Evolutionary conservation across 2,888 invertebrate genomes (phyloP).

Genomic region (Lysandra bellargus): DNA sequence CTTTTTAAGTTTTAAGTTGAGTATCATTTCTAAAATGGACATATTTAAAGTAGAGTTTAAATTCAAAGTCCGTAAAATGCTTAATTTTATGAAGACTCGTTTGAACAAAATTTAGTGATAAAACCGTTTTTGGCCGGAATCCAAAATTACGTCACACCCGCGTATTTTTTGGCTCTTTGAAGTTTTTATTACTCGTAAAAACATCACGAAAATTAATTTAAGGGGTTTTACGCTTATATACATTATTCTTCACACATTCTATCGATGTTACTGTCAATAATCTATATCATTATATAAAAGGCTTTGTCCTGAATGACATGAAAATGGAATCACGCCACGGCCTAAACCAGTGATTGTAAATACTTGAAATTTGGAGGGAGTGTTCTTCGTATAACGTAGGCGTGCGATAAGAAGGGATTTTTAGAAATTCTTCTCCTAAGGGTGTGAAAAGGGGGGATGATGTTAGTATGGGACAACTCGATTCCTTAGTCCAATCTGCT

Average conservation of each 20-base stretch:
- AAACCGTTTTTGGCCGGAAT: background rate
- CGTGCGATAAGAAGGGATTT: no score
- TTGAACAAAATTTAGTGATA: background rate
- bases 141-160: background rate
- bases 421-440: no score
- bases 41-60: background rate
- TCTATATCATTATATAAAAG: no score
- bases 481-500: no score
- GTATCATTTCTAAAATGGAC: background rate
- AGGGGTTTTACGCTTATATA: background rate
- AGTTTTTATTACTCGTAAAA: constrained; percentile 11
- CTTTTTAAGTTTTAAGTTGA: no score
- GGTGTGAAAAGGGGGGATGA: no score
- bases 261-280: background rate
- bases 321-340: no score
- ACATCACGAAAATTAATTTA: constrained; percentile 1
- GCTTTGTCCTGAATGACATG: no score
- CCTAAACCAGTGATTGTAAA: no score
- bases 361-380: no score
- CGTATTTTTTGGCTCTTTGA: background rate
- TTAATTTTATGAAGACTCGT: background rate
- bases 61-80: background rate
- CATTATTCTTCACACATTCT: background rate
- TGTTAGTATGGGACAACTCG: no score
- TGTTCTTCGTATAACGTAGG: no score